Evolutionary conservation across 2,113 vertebrate species (phyloP).

Genomic region (Erythrolamprus reginae): DNA sequence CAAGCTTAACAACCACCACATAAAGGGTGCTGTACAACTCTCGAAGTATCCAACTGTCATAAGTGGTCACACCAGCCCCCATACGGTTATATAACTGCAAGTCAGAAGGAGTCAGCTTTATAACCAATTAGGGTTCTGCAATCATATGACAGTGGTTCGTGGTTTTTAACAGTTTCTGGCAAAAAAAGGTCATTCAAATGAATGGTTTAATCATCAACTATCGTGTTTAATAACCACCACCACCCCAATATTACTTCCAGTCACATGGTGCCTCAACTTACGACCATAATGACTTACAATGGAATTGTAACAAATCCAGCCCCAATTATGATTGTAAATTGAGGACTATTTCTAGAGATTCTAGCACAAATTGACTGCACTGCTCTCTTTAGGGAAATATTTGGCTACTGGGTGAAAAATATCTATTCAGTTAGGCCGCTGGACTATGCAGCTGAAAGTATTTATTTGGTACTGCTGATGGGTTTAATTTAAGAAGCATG

Average conservation of each 20-base stretch:
- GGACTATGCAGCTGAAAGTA: background rate
- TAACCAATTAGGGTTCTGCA: background rate
- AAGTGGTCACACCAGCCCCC: background rate
- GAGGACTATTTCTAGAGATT: background rate
- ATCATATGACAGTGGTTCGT: background rate
- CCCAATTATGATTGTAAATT: background rate
- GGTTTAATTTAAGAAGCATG: background rate
- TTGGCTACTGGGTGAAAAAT: background rate
- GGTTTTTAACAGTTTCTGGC: background rate
- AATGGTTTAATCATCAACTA: background rate
- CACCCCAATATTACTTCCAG: background rate
- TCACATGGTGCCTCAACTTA: background rate
- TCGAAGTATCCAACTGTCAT: background rate
- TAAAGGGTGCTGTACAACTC: background rate
- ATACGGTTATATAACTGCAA: background rate
- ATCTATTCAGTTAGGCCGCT: background rate
- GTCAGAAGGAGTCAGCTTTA: background rate
- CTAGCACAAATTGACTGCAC: background rate
- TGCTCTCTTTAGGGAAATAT: background rate
- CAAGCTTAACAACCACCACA: background rate
- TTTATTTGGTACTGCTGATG: background rate
- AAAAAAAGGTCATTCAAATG: background rate
- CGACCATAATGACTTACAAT: background rate
- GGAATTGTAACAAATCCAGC: background rate
- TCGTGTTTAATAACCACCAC: background rate